Conservation (phyloP, 2,888 invertebrate genomes). For the Hypomecis punctinalis region DNA sequence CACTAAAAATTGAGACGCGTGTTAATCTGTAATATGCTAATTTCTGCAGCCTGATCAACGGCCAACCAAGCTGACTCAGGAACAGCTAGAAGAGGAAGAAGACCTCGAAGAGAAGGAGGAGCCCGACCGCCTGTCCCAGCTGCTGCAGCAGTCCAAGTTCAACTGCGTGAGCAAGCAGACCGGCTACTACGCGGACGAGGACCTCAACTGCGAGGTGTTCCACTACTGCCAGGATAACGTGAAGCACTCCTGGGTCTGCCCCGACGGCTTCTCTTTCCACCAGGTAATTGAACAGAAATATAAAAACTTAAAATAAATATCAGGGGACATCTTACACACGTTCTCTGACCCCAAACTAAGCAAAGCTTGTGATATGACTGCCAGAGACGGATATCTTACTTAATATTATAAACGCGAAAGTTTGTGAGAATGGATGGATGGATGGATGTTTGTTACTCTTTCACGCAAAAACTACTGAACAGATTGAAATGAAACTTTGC, state of each 20-base stretch:
- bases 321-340: too few species aligned
- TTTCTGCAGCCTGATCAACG: slow-evolving; percentile 55
- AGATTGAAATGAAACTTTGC: too few species aligned
- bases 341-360: too few species aligned
- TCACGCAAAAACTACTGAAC: too few species aligned
- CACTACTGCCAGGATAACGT: slow-evolving; percentile 96
- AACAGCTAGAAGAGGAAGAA: slow-evolving; percentile 68
- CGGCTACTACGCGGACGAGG: slow-evolving; percentile 96
- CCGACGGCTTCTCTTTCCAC: slow-evolving; percentile 95
- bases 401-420: too few species aligned
- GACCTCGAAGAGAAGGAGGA: slow-evolving; percentile 91
- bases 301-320: too few species aligned
- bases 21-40: too few species aligned
- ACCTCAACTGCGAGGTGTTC: slow-evolving; percentile 95
- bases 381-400: too few species aligned
- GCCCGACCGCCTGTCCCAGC: slow-evolving; percentile 91
- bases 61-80: slow-evolving; percentile 62
- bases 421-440: too few species aligned
- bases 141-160: slow-evolving; percentile 94
- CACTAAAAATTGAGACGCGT: too few species aligned
- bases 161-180: slow-evolving; percentile 91
- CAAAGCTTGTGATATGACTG: too few species aligned
- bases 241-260: slow-evolving; percentile 97
- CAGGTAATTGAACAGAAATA: slow-evolving; percentile 81
- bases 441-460: too few species aligned